phyloP scores from a whole-genome alignment of 2,113 vertebrate genomes.

The Raja brachyura region DNA sequence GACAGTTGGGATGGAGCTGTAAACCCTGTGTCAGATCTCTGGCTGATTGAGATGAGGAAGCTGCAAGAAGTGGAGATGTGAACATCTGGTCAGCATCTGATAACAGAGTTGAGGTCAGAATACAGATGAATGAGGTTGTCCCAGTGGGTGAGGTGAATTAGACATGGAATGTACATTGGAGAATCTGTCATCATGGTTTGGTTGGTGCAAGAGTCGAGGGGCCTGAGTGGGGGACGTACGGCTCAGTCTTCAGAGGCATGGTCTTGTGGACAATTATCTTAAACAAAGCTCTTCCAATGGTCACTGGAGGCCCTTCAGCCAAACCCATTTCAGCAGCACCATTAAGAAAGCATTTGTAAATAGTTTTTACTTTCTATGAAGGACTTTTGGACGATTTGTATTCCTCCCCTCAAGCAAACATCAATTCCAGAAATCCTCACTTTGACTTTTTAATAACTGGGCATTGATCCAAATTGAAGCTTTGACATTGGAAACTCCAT shows the following conservation, averaged over 20 bases:
- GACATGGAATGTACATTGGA: slow-evolving; percentile 73
- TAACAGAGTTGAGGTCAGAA: slow-evolving; percentile 68
- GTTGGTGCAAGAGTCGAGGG: slow-evolving; percentile 58
- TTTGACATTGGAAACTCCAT: neutral
- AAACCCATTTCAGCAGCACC: neutral
- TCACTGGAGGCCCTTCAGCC: neutral
- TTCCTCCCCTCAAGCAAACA: neutral
- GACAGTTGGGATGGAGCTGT: neutral
- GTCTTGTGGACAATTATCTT: neutral
- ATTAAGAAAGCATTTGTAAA: neutral
- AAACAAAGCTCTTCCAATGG: neutral
- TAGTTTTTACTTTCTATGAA: too few relatives aligned
- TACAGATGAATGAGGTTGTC: slow-evolving; percentile 81
- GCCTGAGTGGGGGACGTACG: slow-evolving; percentile 78
- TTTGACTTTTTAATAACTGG: neutral
- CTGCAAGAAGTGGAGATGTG: slow-evolving; percentile 51
- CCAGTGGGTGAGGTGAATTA: slow-evolving; percentile 78
- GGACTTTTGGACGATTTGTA: neutral
- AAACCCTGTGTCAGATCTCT: neutral
- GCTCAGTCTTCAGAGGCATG: slow-evolving; percentile 60
- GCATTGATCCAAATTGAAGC: neutral
- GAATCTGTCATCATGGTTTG: slow-evolving; percentile 61
- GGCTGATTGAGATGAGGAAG: neutral
- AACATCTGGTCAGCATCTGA: slow-evolving; percentile 88
- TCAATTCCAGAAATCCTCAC: neutral